These are phyloP conservation scores for Andricus quercusramuli DNA, from an alignment of 2,888 invertebrate genomes.

Conservation along the genomic window DNA sequence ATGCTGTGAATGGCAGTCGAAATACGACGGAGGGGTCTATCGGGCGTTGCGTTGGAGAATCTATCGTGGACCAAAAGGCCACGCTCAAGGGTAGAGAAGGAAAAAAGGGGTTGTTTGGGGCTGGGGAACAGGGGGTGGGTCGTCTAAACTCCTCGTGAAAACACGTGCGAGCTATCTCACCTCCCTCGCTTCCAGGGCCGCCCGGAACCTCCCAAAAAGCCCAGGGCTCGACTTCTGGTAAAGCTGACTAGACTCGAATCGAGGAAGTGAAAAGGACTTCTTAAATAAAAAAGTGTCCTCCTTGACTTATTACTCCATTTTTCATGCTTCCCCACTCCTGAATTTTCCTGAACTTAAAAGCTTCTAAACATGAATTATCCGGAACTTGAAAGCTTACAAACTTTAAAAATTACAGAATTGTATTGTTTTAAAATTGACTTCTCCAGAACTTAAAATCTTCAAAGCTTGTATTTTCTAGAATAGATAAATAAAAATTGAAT, in stretches of 20 bases:
- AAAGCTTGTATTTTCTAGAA: no score
- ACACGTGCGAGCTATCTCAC: constrained; percentile 47
- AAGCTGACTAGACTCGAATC: constrained; percentile 24
- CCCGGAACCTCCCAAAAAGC: constrained; percentile 37
- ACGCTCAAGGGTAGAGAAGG: constrained; percentile 55
- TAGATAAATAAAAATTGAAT: no score
- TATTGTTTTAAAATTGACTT: not conserved
- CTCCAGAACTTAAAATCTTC: not conserved
- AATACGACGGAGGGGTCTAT: constrained; percentile 48
- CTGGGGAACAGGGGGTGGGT: constrained; percentile 43
- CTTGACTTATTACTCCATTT: not conserved
- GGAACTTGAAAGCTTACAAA: not conserved
- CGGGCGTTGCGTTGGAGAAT: not conserved
- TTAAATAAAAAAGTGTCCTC: not conserved
- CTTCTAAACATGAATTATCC: not conserved
- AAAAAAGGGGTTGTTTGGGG: constrained; percentile 42
- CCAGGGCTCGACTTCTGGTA: constrained; percentile 38
- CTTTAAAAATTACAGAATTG: not conserved
- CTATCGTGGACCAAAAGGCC: constrained; percentile 20
- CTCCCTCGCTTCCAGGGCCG: constrained; percentile 27
- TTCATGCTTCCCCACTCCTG: not conserved
- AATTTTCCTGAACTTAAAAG: not conserved
- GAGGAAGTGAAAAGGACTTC: constrained; percentile 9
- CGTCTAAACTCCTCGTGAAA: constrained; percentile 50
- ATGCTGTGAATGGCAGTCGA: constrained; percentile 63